Conservation (phyloP, 2,113 vertebrate genomes). For the Halcyon senegalensis region DNA sequence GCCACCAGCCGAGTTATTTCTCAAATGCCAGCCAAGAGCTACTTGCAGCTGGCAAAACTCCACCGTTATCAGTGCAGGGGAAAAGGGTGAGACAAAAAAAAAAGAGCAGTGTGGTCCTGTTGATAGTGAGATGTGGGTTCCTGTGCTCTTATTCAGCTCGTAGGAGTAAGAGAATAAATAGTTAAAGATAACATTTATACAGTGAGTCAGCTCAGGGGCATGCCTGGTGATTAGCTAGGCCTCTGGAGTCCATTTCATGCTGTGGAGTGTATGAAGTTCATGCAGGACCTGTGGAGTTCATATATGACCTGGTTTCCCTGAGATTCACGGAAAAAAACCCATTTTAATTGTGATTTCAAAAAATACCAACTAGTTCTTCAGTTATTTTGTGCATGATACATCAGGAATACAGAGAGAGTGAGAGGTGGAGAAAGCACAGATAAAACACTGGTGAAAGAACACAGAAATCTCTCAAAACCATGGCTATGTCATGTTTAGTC, state of each 20-base stretch:
- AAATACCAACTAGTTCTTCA: neutral
- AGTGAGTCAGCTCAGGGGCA: neutral
- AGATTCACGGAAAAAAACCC: neutral
- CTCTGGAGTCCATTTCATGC: neutral
- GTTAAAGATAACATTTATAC: neutral
- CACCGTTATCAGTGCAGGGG: neutral
- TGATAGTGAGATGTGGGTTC: slow-evolving; percentile 16
- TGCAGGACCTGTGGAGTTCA: neutral
- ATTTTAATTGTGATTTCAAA: neutral
- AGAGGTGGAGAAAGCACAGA: neutral
- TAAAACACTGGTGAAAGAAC: neutral
- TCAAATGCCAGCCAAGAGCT: slow-evolving; percentile 49
- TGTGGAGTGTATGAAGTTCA: neutral
- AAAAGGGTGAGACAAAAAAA: neutral
- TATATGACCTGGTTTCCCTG: neutral
- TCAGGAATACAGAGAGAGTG: neutral
- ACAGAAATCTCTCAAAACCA: neutral
- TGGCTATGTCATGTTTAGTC: neutral
- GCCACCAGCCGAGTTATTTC: slow-evolving; percentile 7
- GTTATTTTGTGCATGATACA: neutral
- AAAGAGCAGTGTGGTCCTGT: neutral
- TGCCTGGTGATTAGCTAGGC: neutral
- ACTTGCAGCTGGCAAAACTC: slow-evolving; percentile 23
- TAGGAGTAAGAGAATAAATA: neutral
- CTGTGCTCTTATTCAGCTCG: neutral